A percentile compares a stretch with the other conserved stretches of the same genome.
Conservation (phyloP, 2,888 invertebrate species). For the Melieria picta region DNA sequence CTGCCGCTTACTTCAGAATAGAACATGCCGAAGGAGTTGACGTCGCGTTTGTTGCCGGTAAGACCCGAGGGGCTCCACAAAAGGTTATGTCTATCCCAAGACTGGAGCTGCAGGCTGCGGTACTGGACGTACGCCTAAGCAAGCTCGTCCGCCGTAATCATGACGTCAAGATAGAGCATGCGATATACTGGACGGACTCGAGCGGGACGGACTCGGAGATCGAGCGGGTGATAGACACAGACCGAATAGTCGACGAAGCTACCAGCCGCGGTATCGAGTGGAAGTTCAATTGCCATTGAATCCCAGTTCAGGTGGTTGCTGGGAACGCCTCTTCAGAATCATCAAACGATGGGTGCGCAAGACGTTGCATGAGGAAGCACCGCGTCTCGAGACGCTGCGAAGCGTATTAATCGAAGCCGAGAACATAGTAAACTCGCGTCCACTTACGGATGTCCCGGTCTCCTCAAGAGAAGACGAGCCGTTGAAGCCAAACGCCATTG, state of each 20-base stretch:
- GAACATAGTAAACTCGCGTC: conserved; percentile 6
- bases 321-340: conserved; percentile 6
- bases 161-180: no score
- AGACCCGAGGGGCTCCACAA: background rate
- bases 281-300: background rate
- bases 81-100: no score
- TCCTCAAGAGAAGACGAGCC: conserved; percentile 32
- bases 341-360: conserved; percentile 3
- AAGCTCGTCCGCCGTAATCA: no score
- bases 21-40: no score
- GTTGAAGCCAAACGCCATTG: conserved; percentile 33
- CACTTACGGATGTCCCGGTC: conserved; percentile 31
- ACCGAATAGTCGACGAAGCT: background rate
- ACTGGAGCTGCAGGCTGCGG: no score
- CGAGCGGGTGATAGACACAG: background rate
- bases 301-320: conserved; percentile 4
- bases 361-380: background rate
- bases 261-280: background rate
- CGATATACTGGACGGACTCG: no score
- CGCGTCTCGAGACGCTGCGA: conserved; percentile 3
- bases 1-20: background rate
- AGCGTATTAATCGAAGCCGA: conserved; percentile 16
- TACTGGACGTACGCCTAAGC: no score
- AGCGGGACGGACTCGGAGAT: no score
- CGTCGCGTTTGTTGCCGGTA: no score